Conservation (phyloP, 1,140 invertebrate genomes). For the Cydia pomonella region DNA sequence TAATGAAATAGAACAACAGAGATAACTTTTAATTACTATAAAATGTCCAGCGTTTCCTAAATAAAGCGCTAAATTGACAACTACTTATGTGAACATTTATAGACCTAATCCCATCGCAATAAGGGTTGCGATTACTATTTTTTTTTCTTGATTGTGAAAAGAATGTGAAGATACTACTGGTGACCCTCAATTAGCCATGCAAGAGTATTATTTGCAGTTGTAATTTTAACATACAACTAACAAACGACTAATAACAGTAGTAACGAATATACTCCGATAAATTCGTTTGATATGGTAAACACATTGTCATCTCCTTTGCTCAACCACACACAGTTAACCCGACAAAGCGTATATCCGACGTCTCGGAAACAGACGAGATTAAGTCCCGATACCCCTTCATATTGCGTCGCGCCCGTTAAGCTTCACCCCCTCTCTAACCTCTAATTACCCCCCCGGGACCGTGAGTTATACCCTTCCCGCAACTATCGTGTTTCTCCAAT, state of each 20-base stretch:
- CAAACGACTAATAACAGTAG: too few relatives aligned
- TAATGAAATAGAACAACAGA: neutral
- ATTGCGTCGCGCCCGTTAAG: constrained; percentile 13
- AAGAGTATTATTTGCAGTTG: too few relatives aligned
- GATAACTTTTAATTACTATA: neutral
- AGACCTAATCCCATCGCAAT: neutral
- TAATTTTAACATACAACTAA: too few relatives aligned
- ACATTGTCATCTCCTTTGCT: neutral
- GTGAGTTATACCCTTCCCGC: neutral
- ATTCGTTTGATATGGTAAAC: neutral
- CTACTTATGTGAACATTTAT: neutral
- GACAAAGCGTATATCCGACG: neutral
- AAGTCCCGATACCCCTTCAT: constrained; percentile 23
- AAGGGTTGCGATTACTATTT: too few relatives aligned
- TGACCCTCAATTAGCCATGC: too few relatives aligned
- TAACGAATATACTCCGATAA: too few relatives aligned
- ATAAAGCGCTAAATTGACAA: neutral
- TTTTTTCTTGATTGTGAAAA: too few relatives aligned
- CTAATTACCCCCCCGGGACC: constrained; percentile 14
- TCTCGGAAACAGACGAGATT: constrained; percentile 4
- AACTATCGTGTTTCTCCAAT: neutral
- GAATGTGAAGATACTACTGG: too few relatives aligned
- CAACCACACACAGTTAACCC: neutral
- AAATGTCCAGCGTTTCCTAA: neutral
- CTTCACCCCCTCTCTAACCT: constrained; percentile 2